Evolutionary conservation across 2,888 invertebrate genomes (phyloP), one percentile per base, ranked within the genome.

Genomic region (Drosophila vallismaia): DNA sequence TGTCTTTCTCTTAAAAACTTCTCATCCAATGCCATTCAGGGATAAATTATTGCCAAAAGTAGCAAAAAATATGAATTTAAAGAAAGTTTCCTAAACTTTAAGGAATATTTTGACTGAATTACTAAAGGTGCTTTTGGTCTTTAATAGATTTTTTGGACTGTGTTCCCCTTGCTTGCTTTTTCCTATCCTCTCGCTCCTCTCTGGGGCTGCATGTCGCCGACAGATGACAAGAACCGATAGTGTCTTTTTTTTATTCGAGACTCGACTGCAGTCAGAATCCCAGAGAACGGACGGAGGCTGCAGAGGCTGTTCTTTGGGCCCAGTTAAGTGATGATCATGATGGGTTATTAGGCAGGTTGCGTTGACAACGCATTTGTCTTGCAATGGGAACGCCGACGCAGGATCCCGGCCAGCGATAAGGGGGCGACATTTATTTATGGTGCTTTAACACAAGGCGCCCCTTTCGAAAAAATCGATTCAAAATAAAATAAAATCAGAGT

Each of bases 341-440:
- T 87, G 86, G 86, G 87, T 86, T 87, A 87, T 86, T 86, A 85
- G 86, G 87, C 79, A 78, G 80, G 82, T 82, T 80, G 83, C 84
- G 80, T 87, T 84, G 87, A 86, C 86, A 86, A 79, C 84, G 76
- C 85, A 85, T 84, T 86, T 86, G 85, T 87, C 82, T 83, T 86
- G 71, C 75, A 67, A 69, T 52, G 68, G 36, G 49, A 50, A 73
- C 83, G 86, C 83, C 80, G 77, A 79, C 80, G 78, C 83, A 86
- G 84, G 84, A 79, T 78, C 66, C 49, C 50, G 40, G n/a, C 36
- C 28, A 42, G 14, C 58, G 82, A 82, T 82, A 82, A 82, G 82
- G 79, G 80, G 77, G 71, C 79, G 82, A 82, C 82, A 82, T 85
- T 82, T 82, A 82, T 82, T 82, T 82, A 82, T 82, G 86, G 85